Evolutionary conservation across 53 echinoderm and acorn worm genomes (phyloP).

Genomic region (Zoroaster sp.): DNA sequence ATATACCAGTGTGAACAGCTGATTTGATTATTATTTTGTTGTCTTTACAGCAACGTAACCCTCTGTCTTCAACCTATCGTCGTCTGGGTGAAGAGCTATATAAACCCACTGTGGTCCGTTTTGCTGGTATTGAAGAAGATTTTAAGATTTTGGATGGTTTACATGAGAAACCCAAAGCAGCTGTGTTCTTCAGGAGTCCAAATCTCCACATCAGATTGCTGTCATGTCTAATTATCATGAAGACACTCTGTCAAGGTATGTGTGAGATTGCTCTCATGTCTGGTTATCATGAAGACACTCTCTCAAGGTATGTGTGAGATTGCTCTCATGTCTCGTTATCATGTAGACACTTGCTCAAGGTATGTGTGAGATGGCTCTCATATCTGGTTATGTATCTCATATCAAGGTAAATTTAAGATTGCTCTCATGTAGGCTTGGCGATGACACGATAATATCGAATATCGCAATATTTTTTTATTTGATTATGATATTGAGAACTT

Average conservation of each 20-base stretch:
- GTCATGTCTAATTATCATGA: slow-evolving; percentile 86
- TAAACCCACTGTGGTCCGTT: slow-evolving; percentile 70
- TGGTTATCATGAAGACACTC: not conserved
- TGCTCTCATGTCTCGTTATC: not conserved
- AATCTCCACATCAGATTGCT: slow-evolving; percentile 84
- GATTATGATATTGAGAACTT: too few relatives aligned
- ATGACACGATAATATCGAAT: too few relatives aligned
- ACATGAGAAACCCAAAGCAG: slow-evolving; percentile 72
- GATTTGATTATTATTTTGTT: not conserved
- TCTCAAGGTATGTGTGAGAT: not conserved
- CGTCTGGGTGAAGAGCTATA: slow-evolving; percentile 92
- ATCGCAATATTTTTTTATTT: too few relatives aligned
- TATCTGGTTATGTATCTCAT: too few relatives aligned
- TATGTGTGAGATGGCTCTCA: too few relatives aligned
- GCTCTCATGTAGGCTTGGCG: too few relatives aligned
- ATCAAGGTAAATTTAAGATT: too few relatives aligned
- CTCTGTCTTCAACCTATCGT: slow-evolving; percentile 85
- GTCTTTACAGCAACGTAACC: slow-evolving; percentile 56
- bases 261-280: not conserved
- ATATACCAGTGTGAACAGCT: not conserved
- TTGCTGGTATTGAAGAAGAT: slow-evolving; percentile 42
- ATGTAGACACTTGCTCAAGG: not conserved
- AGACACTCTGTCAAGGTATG: slow-evolving; percentile 90
- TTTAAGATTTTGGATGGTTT: slow-evolving; percentile 1
- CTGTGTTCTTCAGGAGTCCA: slow-evolving; percentile 85